These are phyloP conservation scores for Orycteropus afer DNA, from an alignment of 2,113 vertebrate genomes.

Conservation along the genomic window DNA sequence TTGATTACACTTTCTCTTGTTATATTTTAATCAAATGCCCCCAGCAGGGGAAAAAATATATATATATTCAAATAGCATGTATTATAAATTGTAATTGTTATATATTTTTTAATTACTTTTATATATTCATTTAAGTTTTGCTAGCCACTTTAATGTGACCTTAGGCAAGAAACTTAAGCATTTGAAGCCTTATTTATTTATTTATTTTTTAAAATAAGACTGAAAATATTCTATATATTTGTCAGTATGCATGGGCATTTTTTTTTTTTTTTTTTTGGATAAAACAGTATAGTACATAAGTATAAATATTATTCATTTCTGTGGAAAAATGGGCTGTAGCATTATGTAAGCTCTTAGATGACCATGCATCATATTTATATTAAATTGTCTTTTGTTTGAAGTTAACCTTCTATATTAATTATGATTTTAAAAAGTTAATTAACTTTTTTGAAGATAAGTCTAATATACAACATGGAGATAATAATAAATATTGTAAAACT, in stretches of 20 bases:
- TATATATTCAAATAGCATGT: conserved; percentile 17
- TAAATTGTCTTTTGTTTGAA: background rate
- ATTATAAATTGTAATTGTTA: conserved; percentile 68
- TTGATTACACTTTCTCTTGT: conserved; percentile 73
- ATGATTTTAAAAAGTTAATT: background rate
- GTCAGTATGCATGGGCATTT: background rate
- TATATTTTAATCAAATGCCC: conserved; percentile 73
- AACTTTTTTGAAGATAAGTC: background rate
- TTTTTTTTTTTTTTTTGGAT: background rate
- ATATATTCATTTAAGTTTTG: conserved; percentile 63
- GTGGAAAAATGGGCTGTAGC: background rate
- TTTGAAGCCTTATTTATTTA: background rate
- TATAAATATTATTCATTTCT: background rate
- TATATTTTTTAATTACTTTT: conserved; percentile 66
- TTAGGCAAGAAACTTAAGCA: conserved; percentile 25
- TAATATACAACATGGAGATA: background rate
- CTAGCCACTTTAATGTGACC: conserved; percentile 58
- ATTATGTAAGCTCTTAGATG: background rate
- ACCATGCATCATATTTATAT: background rate
- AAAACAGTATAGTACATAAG: background rate
- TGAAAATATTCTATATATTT: background rate
- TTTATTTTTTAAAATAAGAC: conserved; percentile 22
- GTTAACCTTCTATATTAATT: background rate
- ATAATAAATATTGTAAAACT: background rate
- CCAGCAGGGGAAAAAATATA: conserved; percentile 69